These are phyloP conservation scores for Plusia festucae DNA, from an alignment of 2,888 invertebrate species.

Conservation along the genomic window DNA sequence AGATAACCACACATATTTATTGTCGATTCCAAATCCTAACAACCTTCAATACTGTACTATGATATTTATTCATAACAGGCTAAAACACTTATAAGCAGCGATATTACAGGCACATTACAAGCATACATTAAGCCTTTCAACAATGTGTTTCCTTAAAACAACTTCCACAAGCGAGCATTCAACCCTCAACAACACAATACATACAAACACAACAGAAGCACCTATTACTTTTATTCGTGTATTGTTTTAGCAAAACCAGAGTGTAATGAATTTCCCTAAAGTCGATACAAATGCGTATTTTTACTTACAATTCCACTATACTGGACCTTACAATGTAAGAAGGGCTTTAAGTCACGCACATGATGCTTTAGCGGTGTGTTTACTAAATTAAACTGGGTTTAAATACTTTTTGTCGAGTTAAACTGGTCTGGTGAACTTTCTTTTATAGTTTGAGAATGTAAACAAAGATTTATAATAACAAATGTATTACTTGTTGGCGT, in stretches of 20 bases:
- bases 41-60: too few relatives aligned
- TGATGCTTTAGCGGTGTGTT: constrained; percentile 64
- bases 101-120: not conserved
- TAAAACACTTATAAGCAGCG: not conserved
- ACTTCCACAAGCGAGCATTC: constrained; percentile 41
- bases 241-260: constrained; percentile 60
- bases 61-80: not conserved
- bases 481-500: constrained; percentile 26
- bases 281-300: constrained; percentile 41
- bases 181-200: constrained; percentile 44
- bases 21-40: too few relatives aligned
- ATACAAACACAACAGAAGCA: constrained; percentile 20
- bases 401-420: constrained; percentile 56
- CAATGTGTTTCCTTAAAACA: not conserved
- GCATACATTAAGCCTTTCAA: not conserved
- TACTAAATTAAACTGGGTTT: constrained; percentile 60
- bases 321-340: constrained; percentile 60
- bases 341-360: constrained; percentile 63
- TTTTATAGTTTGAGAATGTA: constrained; percentile 49
- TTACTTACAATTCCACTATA: constrained; percentile 33
- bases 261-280: constrained; percentile 53
- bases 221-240: constrained; percentile 50
- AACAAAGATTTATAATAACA: constrained; percentile 51
- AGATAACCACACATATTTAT: too few relatives aligned
- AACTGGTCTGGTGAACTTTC: constrained; percentile 50